Conservation (phyloP, 2,797 vertebrate species). For the Margarornis squamiger region DNA sequence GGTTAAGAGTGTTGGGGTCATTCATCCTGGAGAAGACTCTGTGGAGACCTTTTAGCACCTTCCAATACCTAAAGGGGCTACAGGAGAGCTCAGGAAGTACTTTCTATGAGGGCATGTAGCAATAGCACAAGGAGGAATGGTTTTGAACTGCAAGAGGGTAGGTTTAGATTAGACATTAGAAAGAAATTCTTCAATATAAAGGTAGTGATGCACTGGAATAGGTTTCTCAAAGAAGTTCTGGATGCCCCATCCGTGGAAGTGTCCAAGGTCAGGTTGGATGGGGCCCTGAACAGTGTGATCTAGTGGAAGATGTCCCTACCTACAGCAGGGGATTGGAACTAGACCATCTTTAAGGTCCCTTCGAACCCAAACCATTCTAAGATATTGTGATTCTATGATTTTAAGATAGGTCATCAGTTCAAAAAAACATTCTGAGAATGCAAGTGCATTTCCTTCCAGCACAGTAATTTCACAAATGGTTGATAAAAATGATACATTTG, state of each 20-base stretch:
- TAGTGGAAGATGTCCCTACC: neutral
- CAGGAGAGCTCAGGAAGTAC: neutral
- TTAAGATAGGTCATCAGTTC: neutral
- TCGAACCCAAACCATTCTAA: neutral
- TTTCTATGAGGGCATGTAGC: neutral
- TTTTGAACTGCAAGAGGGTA: neutral
- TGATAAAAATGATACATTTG: neutral
- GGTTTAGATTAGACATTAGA: neutral
- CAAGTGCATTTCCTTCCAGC: neutral
- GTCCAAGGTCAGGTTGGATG: neutral
- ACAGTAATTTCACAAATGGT: neutral
- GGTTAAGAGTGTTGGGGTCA: neutral
- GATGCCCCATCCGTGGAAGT: neutral
- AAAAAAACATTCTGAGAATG: neutral
- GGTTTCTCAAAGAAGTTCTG: neutral
- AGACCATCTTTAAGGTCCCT: neutral
- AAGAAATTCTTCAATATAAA: neutral
- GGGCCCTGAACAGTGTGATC: neutral
- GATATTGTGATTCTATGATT: neutral
- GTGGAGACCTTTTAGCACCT: neutral
- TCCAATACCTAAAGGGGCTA: neutral
- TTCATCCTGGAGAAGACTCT: neutral
- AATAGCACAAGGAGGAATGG: neutral
- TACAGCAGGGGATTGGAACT: neutral
- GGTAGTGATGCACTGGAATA: neutral